Evolutionary conservation across 2,113 vertebrate species (phyloP), one percentile per base, ranked within the genome.

Genomic region (Mastomys coucha): DNA sequence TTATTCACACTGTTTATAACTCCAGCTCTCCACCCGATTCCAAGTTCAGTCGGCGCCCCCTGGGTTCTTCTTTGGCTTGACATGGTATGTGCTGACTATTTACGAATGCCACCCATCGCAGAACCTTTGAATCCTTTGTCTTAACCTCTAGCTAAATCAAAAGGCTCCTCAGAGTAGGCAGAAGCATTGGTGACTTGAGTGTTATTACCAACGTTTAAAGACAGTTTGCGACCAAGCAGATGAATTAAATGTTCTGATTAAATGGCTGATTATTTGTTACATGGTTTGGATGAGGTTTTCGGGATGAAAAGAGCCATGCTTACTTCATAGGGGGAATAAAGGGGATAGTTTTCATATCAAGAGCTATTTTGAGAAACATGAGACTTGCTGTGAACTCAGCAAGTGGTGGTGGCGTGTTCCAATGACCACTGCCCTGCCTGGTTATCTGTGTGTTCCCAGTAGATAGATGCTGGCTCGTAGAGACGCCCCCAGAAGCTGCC

Each of bases 351-450:
- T n/a, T 91, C 20, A 84, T 20, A 86, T 45, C 72, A 88, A 76
- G 56, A 89, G n/a, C 36, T 75, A 45, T 75, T 96, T 75, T 94
- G 65, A 39, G 80, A 80, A 85, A 80, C 65, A 94, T 36, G 5
- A 72, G 77, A 33, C 9, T 93, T 82, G 19, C 33, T 82, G 8
- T 92, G 51, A 53, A 94, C 11, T 17, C 88, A 53, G 17, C 67
- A 85, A 75, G 77, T 77, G 58, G 58, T 19, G 39, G 11, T 19
- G 53, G 53, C 80, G 16, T 36, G 11, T 22, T 56, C 5, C 45
- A 16, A 88, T 28, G n/a, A 13, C n/a, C 31, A 42, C 69, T 31
- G 53, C 1, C 0, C 24, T 78, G 20, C 1, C 81, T 94, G 36
- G 22, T 93, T 90, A 82, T 92, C 36, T 87, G 1, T 28, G 11